These are phyloP conservation scores for Nipponacmea schrenckii DNA, from an alignment of 2,888 invertebrate genomes.

Conservation along the genomic window DNA sequence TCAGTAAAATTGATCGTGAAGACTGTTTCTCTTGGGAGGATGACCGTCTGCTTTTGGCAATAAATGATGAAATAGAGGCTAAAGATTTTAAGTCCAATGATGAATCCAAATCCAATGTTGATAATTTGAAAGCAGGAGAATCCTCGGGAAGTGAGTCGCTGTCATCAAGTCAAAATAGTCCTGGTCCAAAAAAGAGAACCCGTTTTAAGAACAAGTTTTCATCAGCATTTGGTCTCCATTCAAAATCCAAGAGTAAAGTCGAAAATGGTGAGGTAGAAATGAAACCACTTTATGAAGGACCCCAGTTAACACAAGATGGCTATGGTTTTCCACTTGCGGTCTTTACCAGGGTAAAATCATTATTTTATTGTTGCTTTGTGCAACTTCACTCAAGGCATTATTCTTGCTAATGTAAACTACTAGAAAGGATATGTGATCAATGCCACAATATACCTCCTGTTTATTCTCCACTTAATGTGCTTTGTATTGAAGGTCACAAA, in stretches of 20 bases:
- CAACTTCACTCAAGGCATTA: no score
- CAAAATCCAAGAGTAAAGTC: slow-evolving; percentile 30
- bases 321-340: slow-evolving; percentile 90
- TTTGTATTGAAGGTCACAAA: no score
- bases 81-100: slow-evolving; percentile 27
- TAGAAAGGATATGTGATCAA: no score
- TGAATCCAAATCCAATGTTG: slow-evolving; percentile 8
- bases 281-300: slow-evolving; percentile 24
- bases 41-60: slow-evolving; percentile 51
- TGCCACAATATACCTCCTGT: no score
- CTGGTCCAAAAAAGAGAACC: slow-evolving; percentile 41
- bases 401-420: no score
- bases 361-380: no score
- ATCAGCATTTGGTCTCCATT: slow-evolving; percentile 41
- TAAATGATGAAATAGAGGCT: slow-evolving; percentile 21
- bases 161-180: slow-evolving; percentile 21
- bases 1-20: slow-evolving; percentile 56
- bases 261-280: slow-evolving; percentile 7
- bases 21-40: slow-evolving; percentile 64
- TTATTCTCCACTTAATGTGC: no score
- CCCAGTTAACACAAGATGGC: slow-evolving; percentile 70
- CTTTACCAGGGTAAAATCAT: slow-evolving; percentile 77
- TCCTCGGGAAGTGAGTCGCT: slow-evolving; percentile 3
- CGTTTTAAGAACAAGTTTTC: slow-evolving; percentile 48
- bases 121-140: slow-evolving; percentile 11